phyloP scores from a whole-genome alignment of 2,113 vertebrate species.

The Melanerpes aurifrons region DNA sequence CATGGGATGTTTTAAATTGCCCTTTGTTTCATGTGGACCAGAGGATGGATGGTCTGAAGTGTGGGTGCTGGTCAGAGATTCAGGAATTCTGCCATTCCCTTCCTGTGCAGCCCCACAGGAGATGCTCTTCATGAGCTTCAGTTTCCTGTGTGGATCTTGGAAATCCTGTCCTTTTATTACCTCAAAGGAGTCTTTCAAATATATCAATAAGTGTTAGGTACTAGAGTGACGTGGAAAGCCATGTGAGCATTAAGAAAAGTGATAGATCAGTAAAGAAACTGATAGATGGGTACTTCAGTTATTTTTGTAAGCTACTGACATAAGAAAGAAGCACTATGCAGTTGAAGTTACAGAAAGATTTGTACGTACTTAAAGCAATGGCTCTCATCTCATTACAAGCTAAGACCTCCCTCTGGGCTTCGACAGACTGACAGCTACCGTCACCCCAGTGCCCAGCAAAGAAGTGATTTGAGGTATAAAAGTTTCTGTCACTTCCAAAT shows the following conservation, averaged over 20 bases:
- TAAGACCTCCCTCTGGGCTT: conserved; percentile 69
- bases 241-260: background rate
- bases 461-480: conserved; percentile 73
- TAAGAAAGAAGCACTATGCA: conserved; percentile 50
- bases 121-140: background rate
- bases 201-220: background rate
- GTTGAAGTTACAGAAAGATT: conserved; percentile 58
- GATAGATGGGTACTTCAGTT: conserved; percentile 32
- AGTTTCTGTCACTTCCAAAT: conserved; percentile 70
- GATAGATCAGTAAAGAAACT: background rate
- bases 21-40: background rate
- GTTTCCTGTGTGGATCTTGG: background rate
- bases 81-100: background rate
- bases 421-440: conserved; percentile 70
- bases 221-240: background rate
- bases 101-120: background rate
- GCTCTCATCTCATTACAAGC: conserved; percentile 71
- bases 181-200: background rate
- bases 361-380: conserved; percentile 69
- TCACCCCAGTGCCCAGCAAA: conserved; percentile 71
- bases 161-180: background rate
- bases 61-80: background rate
- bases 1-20: background rate
- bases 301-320: conserved; percentile 45
- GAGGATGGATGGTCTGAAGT: background rate